phyloP scores from a whole-genome alignment of 2,888 invertebrate species.

The Helleia helle region DNA sequence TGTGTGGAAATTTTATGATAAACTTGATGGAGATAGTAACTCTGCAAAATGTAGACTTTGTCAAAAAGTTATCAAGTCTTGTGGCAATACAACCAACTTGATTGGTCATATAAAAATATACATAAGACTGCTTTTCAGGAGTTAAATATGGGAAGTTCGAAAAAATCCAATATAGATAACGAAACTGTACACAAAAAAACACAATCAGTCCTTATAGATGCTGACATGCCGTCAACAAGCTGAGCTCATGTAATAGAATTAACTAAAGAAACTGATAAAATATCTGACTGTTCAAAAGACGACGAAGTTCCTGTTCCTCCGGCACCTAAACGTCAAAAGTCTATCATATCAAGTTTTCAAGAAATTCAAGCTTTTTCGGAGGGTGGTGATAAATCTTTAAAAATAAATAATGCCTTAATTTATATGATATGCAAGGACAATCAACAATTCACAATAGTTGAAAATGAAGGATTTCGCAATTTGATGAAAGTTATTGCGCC shows the following conservation, averaged over 20 bases:
- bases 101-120: slow-evolving; percentile 18
- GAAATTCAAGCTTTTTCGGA: slow-evolving; percentile 18
- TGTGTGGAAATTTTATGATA: slow-evolving; percentile 18
- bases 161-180: background rate
- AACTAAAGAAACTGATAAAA: background rate
- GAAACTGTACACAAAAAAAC: background rate
- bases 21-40: slow-evolving; percentile 13
- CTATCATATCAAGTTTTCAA: slow-evolving; percentile 12
- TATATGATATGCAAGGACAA: slow-evolving; percentile 24
- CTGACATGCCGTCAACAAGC: slow-evolving; percentile 1
- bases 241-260: slow-evolving; percentile 1
- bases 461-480: slow-evolving; percentile 21
- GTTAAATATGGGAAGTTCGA: background rate
- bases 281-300: background rate
- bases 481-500: slow-evolving; percentile 22
- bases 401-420: slow-evolving; percentile 22
- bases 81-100: slow-evolving; percentile 19
- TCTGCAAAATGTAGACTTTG: slow-evolving; percentile 8
- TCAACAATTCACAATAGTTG: slow-evolving; percentile 22
- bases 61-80: slow-evolving; percentile 10
- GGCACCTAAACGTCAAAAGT: slow-evolving; percentile 10
- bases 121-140: slow-evolving; percentile 1
- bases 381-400: slow-evolving; percentile 20
- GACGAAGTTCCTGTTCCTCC: slow-evolving; percentile 1
- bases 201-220: too few species aligned